Percentiles rank a stretch among this genome's conserved stretches.
Conservation (phyloP, 2,888 invertebrate genomes). For the Zaprionus lineosus region DNA sequence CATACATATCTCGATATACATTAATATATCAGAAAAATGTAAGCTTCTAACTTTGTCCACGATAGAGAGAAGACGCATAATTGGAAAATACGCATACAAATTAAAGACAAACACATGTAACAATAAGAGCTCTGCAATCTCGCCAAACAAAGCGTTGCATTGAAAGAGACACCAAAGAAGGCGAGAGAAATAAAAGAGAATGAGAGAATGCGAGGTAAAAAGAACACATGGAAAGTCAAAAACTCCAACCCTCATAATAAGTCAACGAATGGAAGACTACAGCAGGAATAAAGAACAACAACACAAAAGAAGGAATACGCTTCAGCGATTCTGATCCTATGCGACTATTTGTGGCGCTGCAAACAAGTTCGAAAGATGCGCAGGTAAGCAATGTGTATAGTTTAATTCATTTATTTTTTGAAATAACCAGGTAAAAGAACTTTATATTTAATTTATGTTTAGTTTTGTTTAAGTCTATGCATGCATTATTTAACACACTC, state of each 20-base stretch:
- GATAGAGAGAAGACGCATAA: constrained; percentile 43
- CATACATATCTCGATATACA: too few species aligned
- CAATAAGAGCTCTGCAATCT: constrained; percentile 64
- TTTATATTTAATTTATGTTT: not conserved
- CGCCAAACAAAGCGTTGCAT: constrained; percentile 72
- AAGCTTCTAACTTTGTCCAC: not conserved
- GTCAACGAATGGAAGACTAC: constrained; percentile 71
- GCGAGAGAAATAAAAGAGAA: constrained; percentile 41
- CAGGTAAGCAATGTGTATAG: not conserved
- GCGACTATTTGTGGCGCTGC: constrained; percentile 35
- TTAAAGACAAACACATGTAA: constrained; percentile 71
- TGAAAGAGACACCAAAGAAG: constrained; percentile 49
- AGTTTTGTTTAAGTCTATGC: not conserved
- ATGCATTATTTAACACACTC: not conserved
- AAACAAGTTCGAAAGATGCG: constrained; percentile 35
- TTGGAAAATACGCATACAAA: constrained; percentile 68
- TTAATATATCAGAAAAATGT: too few species aligned
- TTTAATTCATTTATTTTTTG: not conserved
- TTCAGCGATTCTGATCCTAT: constrained; percentile 31
- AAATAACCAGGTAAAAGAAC: not conserved
- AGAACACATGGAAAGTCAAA: constrained; percentile 66
- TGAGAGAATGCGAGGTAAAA: constrained; percentile 47
- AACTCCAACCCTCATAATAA: constrained; percentile 73
- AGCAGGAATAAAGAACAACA: constrained; percentile 55
- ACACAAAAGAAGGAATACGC: constrained; percentile 51